Percentiles rank a stretch among this genome's conserved stretches.
These are phyloP conservation scores for Dasyurus viverrinus DNA, from an alignment of 2,113 vertebrate species.

Conservation along the genomic window DNA sequence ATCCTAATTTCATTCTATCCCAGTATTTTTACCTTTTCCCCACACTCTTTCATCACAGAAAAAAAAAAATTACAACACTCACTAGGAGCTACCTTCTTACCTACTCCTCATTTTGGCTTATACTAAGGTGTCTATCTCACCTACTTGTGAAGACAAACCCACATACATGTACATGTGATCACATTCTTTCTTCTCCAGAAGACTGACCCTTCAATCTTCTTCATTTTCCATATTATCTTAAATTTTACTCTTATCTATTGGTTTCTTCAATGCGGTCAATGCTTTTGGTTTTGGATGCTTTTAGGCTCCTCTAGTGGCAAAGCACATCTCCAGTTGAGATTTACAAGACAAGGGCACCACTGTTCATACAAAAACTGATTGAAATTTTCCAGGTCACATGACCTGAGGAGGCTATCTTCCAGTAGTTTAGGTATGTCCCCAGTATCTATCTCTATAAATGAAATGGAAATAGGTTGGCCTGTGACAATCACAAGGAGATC, in stretches of 20 bases:
- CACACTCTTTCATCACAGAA: neutral
- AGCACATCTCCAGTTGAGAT: neutral
- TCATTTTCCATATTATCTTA: neutral
- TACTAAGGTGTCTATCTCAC: neutral
- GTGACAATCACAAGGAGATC: neutral
- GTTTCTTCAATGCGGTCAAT: neutral
- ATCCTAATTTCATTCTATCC: neutral
- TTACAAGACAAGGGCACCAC: neutral
- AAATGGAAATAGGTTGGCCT: neutral
- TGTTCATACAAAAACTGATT: too few relatives aligned
- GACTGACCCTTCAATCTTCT: neutral
- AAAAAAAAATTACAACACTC: neutral
- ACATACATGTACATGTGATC: neutral
- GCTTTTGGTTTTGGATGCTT: neutral
- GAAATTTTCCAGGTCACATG: too few relatives aligned
- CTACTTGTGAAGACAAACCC: neutral
- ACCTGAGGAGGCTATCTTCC: too few relatives aligned
- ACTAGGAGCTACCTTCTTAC: neutral
- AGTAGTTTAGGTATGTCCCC: too few relatives aligned
- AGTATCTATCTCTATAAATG: neutral
- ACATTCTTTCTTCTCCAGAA: neutral
- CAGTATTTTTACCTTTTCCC: neutral
- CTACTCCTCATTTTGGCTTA: neutral
- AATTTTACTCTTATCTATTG: neutral
- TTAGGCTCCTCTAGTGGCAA: neutral